A percentile compares a stretch with the other conserved stretches of the same genome.
Evolutionary conservation across 2,797 vertebrate genomes (phyloP).

Genomic region (Glossophaga mutica): DNA sequence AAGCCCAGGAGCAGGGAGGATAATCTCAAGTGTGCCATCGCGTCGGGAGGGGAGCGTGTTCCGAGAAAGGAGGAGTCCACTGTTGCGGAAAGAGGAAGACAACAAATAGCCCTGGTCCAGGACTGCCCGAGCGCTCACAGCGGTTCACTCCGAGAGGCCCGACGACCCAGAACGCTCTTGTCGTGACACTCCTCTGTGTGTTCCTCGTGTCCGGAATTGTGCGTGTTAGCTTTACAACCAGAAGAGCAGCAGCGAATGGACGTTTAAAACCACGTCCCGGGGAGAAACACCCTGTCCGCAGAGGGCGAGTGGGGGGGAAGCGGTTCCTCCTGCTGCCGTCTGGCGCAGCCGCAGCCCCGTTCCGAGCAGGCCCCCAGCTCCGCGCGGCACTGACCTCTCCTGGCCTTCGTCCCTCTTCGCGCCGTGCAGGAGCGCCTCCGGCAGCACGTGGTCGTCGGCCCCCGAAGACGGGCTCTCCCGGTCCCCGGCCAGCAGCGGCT

Average conservation of each 20-base stretch:
- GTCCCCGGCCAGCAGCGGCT: slow-evolving; percentile 93
- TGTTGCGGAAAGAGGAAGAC: neutral
- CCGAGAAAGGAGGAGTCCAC: neutral
- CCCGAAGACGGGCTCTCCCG: slow-evolving; percentile 91
- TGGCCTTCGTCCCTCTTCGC: slow-evolving; percentile 84
- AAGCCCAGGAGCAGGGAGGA: neutral
- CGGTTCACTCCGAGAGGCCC: neutral
- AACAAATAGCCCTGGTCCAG: neutral
- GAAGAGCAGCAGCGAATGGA: neutral
- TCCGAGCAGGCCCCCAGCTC: neutral
- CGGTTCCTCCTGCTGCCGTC: neutral
- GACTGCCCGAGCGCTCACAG: neutral
- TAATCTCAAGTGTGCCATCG: neutral
- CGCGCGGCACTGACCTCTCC: slow-evolving; percentile 85
- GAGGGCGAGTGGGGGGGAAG: neutral
- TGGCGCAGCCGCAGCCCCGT: neutral
- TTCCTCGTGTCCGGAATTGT: neutral
- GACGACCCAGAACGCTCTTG: neutral
- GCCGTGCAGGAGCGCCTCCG: slow-evolving; percentile 78
- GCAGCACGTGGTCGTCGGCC: slow-evolving; percentile 85
- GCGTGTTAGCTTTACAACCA: neutral
- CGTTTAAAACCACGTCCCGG: neutral
- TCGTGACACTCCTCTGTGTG: neutral
- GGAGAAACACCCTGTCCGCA: neutral
- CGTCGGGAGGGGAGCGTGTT: neutral